phyloP scores from a whole-genome alignment of 2,113 vertebrate genomes.

The Aspiorhynchus laticeps region DNA sequence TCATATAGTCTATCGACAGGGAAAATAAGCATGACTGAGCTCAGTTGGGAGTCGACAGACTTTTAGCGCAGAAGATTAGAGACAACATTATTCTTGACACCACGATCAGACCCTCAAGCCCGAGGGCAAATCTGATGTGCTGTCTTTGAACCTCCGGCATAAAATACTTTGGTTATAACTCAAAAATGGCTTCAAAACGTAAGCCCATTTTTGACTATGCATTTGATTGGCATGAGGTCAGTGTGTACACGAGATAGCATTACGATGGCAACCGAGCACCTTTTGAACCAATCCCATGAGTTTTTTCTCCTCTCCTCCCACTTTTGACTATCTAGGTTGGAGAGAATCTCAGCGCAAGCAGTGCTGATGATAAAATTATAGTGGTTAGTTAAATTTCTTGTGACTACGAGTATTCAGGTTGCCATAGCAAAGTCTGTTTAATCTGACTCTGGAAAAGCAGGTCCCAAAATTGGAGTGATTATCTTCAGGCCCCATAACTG shows the following conservation, averaged over 20 bases:
- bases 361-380: constrained; percentile 55
- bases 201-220: background rate
- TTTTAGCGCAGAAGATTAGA: constrained; percentile 30
- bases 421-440: constrained; percentile 55
- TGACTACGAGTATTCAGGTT: constrained; percentile 45
- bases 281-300: constrained; percentile 25
- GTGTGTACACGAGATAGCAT: constrained; percentile 27
- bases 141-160: constrained; percentile 14
- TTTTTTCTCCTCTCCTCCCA: constrained; percentile 9
- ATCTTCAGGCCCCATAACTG: constrained; percentile 28
- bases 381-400: constrained; percentile 49
- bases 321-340: constrained; percentile 5
- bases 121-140: constrained; percentile 35
- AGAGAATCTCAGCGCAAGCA: constrained; percentile 16
- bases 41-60: constrained; percentile 15
- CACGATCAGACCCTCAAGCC: constrained; percentile 28
- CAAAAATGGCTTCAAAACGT: background rate
- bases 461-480: constrained; percentile 43
- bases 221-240: background rate
- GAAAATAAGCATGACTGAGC: constrained; percentile 41
- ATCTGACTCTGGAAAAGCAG: constrained; percentile 40
- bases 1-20: constrained; percentile 42
- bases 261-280: constrained; percentile 8
- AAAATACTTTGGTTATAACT: background rate
- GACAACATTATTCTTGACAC: constrained; percentile 30